Conservation (phyloP, 2,888 invertebrate genomes). For the Synergus japonicus region DNA sequence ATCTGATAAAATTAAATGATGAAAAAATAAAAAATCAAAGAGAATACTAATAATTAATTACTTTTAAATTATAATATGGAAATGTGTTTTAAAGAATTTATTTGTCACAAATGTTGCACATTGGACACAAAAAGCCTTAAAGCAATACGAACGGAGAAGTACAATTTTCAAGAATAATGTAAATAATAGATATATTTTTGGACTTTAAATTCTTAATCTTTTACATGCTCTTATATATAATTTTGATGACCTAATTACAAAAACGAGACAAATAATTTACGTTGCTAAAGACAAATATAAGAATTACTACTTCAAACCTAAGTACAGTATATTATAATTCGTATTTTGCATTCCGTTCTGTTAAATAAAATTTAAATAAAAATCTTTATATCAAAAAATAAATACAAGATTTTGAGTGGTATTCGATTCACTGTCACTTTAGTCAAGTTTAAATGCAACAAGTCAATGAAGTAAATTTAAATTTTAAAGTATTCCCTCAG, state of each 20-base stretch:
- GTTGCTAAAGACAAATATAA: slow-evolving; percentile 7
- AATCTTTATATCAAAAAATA: slow-evolving; percentile 32
- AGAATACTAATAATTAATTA: too few relatives aligned
- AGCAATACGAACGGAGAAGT: slow-evolving; percentile 23
- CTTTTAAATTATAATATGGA: not conserved
- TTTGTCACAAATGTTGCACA: slow-evolving; percentile 37
- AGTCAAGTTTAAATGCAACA: not conserved
- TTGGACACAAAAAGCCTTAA: slow-evolving; percentile 35
- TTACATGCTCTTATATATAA: slow-evolving; percentile 4
- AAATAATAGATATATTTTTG: slow-evolving; percentile 27
- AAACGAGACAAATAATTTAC: slow-evolving; percentile 15
- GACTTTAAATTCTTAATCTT: not conserved
- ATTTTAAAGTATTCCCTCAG: not conserved
- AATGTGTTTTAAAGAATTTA: slow-evolving; percentile 35
- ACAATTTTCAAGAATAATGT: not conserved
- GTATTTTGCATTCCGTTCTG: not conserved
- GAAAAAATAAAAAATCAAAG: not conserved
- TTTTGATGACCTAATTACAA: slow-evolving; percentile 28
- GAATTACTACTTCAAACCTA: not conserved
- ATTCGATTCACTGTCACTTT: slow-evolving; percentile 25
- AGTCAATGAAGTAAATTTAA: not conserved
- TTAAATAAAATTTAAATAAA: slow-evolving; percentile 40
- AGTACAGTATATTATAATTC: slow-evolving; percentile 1
- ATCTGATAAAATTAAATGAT: not conserved
- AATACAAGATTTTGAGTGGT: slow-evolving; percentile 26